Conservation (phyloP, 23 tunicate genomes). For the Styela plicata region DNA sequence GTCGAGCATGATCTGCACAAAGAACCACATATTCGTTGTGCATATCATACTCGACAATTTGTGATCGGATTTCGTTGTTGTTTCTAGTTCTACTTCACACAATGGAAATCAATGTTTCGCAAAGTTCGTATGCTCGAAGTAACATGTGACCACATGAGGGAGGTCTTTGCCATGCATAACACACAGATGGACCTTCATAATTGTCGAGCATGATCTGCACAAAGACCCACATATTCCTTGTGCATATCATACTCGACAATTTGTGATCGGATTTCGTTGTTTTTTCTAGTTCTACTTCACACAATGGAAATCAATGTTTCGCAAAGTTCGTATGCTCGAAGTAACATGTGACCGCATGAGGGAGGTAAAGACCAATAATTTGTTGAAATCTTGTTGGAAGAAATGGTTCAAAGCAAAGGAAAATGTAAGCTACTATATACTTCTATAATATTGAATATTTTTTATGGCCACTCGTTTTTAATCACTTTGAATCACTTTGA, state of each 20-base stretch:
- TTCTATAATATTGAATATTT: not conserved
- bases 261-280: too few relatives aligned
- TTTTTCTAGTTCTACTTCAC: constrained; percentile 5
- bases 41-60: too few relatives aligned
- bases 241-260: too few relatives aligned
- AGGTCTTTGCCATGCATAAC: too few relatives aligned
- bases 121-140: not conserved
- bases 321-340: constrained; percentile 4
- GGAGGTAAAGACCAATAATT: not conserved
- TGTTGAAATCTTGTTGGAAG: constrained; percentile 4
- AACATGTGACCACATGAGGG: constrained; percentile 1
- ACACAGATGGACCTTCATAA: too few relatives aligned
- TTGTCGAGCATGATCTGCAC: too few relatives aligned
- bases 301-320: constrained; percentile 6
- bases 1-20: too few relatives aligned
- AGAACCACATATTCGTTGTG: too few relatives aligned
- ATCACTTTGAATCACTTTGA: too few relatives aligned
- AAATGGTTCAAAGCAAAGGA: constrained; percentile 2
- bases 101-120: constrained; percentile 14
- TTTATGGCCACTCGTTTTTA: not conserved
- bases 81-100: constrained; percentile 1
- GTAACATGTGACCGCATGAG: not conserved
- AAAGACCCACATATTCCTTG: not conserved
- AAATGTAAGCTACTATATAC: not conserved
- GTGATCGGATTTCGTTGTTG: too few relatives aligned